Conservation (phyloP, 30 jellyfish, hydroid and myxozoan species). For the Aurelia aurita region DNA sequence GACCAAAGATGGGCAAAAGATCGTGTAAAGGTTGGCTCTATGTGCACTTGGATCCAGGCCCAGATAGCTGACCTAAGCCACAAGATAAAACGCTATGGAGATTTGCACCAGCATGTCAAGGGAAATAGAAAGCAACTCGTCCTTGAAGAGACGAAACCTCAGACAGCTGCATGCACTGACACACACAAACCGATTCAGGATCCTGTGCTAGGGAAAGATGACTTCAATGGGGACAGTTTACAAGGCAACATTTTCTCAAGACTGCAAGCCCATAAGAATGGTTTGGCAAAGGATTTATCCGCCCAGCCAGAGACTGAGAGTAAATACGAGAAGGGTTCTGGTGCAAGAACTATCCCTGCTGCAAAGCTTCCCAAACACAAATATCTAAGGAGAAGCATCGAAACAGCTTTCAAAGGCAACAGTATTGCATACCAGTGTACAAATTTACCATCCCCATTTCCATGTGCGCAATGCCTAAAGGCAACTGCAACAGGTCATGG, state of each 20-base stretch:
- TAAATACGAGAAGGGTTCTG: slow-evolving; percentile 42
- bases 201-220: slow-evolving; percentile 32
- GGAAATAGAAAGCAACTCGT: slow-evolving; percentile 48
- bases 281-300: slow-evolving; percentile 55
- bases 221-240: slow-evolving; percentile 36
- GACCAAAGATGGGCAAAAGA: slow-evolving; percentile 69
- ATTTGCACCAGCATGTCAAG: slow-evolving; percentile 52
- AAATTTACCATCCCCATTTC: slow-evolving; percentile 59
- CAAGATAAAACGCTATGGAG: slow-evolving; percentile 75
- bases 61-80: slow-evolving; percentile 87
- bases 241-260: slow-evolving; percentile 57
- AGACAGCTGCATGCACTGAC: not conserved
- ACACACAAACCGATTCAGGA: slow-evolving; percentile 31
- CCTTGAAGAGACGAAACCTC: slow-evolving; percentile 32
- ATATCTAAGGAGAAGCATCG: slow-evolving; percentile 48
- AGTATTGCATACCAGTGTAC: slow-evolving; percentile 48
- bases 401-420: slow-evolving; percentile 36
- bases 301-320: slow-evolving; percentile 34
- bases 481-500: slow-evolving; percentile 45
- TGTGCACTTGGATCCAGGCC: slow-evolving; percentile 86
- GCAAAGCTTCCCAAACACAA: slow-evolving; percentile 59
- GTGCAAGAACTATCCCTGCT: slow-evolving; percentile 71
- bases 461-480: slow-evolving; percentile 73
- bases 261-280: slow-evolving; percentile 67
- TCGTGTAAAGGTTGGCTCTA: slow-evolving; percentile 74